These are phyloP conservation scores for Sebastes schlegelii DNA, from an alignment of 2,113 vertebrate species.

Conservation along the genomic window DNA sequence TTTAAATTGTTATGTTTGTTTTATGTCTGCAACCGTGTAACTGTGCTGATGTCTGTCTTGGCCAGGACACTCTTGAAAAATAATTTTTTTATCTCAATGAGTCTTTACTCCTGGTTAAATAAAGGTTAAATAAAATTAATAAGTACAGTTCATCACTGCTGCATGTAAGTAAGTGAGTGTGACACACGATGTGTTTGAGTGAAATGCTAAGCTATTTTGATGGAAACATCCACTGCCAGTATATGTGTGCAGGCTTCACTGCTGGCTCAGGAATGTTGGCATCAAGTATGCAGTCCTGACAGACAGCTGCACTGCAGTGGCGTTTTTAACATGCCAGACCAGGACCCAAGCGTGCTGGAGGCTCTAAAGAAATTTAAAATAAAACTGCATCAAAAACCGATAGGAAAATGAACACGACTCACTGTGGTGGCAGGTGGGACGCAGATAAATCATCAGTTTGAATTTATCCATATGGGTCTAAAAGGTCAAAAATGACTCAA, in stretches of 20 bases:
- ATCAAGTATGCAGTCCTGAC: conserved; percentile 87
- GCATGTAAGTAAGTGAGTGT: conserved; percentile 7
- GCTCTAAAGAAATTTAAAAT: conserved; percentile 20
- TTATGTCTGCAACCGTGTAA: too few relatives aligned
- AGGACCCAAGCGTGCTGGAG: conserved; percentile 68
- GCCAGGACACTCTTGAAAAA: too few relatives aligned
- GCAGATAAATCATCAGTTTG: not conserved
- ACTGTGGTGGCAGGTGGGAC: not conserved
- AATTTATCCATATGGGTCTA: not conserved
- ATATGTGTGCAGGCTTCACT: conserved; percentile 89
- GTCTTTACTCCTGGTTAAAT: too few relatives aligned
- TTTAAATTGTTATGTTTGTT: too few relatives aligned
- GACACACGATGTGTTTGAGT: conserved; percentile 37
- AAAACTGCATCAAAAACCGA: not conserved
- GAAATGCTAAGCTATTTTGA: conserved; percentile 89
- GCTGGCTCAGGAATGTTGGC: conserved; percentile 91
- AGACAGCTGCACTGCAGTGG: conserved; percentile 93
- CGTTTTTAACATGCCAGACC: conserved; percentile 84
- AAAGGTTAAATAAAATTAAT: too few relatives aligned
- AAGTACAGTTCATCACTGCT: not conserved
- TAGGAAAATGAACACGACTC: not conserved
- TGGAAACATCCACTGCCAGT: conserved; percentile 91
- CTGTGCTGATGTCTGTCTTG: too few relatives aligned
- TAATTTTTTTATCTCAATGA: too few relatives aligned
- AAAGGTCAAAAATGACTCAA: not conserved